Evolutionary conservation across 2,888 invertebrate genomes (phyloP), one percentile per base, ranked within the genome.

Genomic region (Aphodius sticticus): DNA sequence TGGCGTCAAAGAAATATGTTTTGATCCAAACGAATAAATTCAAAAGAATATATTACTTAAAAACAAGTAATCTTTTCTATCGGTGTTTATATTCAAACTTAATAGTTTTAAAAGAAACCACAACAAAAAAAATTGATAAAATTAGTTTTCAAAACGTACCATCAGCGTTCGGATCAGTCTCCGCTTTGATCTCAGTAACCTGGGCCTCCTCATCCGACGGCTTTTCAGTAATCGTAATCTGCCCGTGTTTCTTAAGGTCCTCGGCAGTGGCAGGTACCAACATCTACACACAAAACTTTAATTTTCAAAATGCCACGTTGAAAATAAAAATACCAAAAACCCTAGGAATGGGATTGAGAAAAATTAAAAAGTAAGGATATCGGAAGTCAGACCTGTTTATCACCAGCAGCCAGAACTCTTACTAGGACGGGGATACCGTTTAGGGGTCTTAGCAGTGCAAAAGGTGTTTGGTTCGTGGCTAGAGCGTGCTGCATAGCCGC

Each of bases 241-340:
- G 93, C 0, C 93, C 94, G 69, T 93, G 92, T 79, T 91, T 90
- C 85, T 92, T 92, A 69, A 94, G 88, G 87, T 94, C 94, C 84
- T 94, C 94, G 1, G 94, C 93, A 7, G 94, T 94, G 0, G 94
- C 94, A 0, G 94, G 94, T 7, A 94, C 93, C 83, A 95, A 86
- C 91, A 94, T 92, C 92, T 94, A 84, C 16, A 77, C 15, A 72
- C n/a, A 26, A 72, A 3, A 69, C 3, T 69, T 69, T 3, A 69
- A 69, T 69, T 15, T 69, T 69, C 69, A 69, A n/a, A 69, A 2
- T n/a, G 14, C 69, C 14, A 69, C 1, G 26, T 26, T 26, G 3
- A 26, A 26, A 26, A 26, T 1, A 26, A 26, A 26, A 26, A 2
- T 26, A 26, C 75, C 9, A 26, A 76, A 76, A 76, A 36, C 76